Evolutionary conservation across 1,140 invertebrate genomes (phyloP), one percentile per base, ranked within the genome.

Genomic region (Drosophila repleta): DNA sequence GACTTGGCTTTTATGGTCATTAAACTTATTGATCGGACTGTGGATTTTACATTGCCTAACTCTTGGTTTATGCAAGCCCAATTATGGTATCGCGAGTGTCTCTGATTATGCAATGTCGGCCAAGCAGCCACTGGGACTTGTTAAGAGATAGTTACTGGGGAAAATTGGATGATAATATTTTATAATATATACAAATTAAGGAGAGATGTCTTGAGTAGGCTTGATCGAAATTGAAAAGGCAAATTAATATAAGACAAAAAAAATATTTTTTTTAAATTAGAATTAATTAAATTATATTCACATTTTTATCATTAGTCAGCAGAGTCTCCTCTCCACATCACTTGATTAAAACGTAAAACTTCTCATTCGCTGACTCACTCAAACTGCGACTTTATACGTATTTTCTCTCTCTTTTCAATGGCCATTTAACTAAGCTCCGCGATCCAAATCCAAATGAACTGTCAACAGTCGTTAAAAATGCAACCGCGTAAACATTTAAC

Each of bases 401-500:
- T 20, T 35, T 53, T 7, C 6, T n/a, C 4, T n/a, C 8, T 4
- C 24, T 10, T 32, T 11, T 39, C 53, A 69, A 62, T 39, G 58
- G 43, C 64, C 67, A 78, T 72, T 73, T 80, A 73, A 72, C 72
- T 80, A 77, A 82, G 68, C 68, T 68, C 77, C 51, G 56, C 68
- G 49, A 74, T 66, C 69, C 68, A 82, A 78, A 67, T 70, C 79
- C 79, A 67, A 82, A 82, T 82, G 79, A 82, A 82, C 79, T 82
- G 79, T 82, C 79, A 83, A 82, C 79, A 79, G 74, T 78, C 74
- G 79, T 82, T 82, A 82, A 82, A 82, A 82, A 82, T 82, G 70
- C 79, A 82, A 75, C 79, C 79, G 79, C 79, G 79, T 82, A 78
- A 82, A 82, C 79, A 82, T 82, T 82, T 82, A 82, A 82, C 79